Evolutionary conservation across 2,113 vertebrate species (phyloP).

Genomic region (Microcebus tavaratra): DNA sequence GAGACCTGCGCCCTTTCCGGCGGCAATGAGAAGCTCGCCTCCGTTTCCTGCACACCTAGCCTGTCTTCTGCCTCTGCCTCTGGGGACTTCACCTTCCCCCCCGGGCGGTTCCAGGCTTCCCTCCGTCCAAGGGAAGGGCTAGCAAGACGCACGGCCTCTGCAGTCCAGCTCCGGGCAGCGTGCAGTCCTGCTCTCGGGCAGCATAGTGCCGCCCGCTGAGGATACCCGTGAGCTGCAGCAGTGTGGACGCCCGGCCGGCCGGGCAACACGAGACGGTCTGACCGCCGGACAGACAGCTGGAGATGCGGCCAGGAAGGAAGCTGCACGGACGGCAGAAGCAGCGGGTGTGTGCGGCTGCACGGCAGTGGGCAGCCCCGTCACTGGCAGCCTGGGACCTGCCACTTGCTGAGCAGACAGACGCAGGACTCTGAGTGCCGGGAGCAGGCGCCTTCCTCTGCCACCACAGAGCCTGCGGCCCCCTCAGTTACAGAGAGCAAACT

Average conservation of each 20-base stretch:
- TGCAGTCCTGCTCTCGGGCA: not conserved
- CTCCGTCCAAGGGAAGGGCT: not conserved
- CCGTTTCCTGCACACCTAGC: not conserved
- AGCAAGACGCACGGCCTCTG: not conserved
- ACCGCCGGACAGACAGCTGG: not conserved
- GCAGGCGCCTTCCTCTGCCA: not conserved
- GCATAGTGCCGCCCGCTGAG: too few relatives aligned
- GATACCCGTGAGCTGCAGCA: too few relatives aligned
- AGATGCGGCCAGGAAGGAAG: not conserved
- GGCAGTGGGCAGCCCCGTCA: too few relatives aligned
- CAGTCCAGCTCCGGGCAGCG: not conserved
- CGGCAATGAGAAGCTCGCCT: not conserved
- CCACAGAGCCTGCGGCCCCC: not conserved
- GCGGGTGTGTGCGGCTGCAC: not conserved
- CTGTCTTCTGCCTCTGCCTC: not conserved
- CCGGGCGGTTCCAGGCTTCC: not conserved
- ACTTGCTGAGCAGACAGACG: not conserved
- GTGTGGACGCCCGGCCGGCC: too few relatives aligned
- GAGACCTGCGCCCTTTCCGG: accelerated
- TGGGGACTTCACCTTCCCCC: too few relatives aligned
- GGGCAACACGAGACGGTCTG: not conserved
- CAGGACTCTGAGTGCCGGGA: not conserved
- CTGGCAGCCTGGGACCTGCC: too few relatives aligned
- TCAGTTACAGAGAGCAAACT: not conserved
- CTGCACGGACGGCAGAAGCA: too few relatives aligned